These are phyloP conservation scores for Drosophila sturtevanti DNA, from an alignment of 1,140 invertebrate genomes.

Conservation along the genomic window DNA sequence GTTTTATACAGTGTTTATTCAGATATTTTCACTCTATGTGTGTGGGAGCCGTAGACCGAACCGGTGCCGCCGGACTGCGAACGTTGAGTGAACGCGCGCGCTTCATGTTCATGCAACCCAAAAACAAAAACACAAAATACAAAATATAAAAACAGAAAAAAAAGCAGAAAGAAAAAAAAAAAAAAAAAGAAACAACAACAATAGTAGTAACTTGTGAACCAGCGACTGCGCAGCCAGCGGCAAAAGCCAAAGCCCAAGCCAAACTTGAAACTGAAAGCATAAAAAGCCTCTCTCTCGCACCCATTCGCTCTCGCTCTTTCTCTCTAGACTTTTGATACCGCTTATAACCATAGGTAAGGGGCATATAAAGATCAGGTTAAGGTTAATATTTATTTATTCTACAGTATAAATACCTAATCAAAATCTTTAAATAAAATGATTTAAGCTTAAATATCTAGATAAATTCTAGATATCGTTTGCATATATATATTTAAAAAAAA, in stretches of 20 bases:
- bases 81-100: conserved; percentile 79
- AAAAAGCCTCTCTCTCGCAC: conserved; percentile 18
- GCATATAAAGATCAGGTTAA: too few species aligned
- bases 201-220: conserved; percentile 8
- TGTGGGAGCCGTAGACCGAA: conserved; percentile 68
- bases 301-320: neutral
- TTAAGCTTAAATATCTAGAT: too few species aligned
- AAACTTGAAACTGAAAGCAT: conserved; percentile 74
- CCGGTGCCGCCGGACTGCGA: conserved; percentile 79
- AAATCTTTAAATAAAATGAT: too few species aligned
- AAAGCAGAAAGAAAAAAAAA: conserved; percentile 39
- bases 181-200: conserved; percentile 46
- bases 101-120: conserved; percentile 59
- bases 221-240: conserved; percentile 57
- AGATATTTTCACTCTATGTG: conserved; percentile 18
- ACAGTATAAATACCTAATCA: too few species aligned
- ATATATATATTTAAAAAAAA: too few species aligned
- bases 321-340: neutral
- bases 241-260: conserved; percentile 42
- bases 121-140: conserved; percentile 46
- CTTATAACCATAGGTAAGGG: too few species aligned
- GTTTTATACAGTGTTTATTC: neutral
- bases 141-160: conserved; percentile 19
- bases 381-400: too few species aligned
- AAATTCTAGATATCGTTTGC: neutral